Evolutionary conservation across 2,113 vertebrate species (phyloP), one percentile per base, ranked within the genome.

Genomic region (Acanthisitta chloris): DNA sequence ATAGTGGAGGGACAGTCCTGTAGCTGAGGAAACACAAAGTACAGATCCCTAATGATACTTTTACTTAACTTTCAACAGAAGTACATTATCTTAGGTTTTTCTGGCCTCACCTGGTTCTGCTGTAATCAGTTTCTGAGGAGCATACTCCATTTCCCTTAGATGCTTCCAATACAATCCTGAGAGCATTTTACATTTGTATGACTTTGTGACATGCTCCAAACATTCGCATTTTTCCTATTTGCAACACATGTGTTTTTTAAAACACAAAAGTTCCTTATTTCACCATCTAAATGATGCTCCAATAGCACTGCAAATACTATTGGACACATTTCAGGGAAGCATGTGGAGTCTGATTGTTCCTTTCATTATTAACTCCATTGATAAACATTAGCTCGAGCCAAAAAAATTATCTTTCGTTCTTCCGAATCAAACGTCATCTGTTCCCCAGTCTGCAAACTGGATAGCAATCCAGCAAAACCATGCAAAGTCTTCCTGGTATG

Each of bases 381-480:
- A 93, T 59, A 84, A 88, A 94, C 67, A 71, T 6, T 0, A 1
- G 8, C 16, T 71, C 0, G 1, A 86, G 85, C 74, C 58, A 90
- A 92, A 92, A 81, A 88, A 73, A 67, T 65, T 54, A 69, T 78
- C 59, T 92, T 64, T 43, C 23, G 1, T 1, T 55, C 84, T 94
- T 92, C 57, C 69, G 58, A 96, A 84, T 66, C 46, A 88, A 95
- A 90, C 25, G 59, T 94, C 64, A 74, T 84, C 90, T 95, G 92
- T 67, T 90, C 72, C 5, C n/a, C 61, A 70, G 71, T n/a, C 61
- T 78, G 28, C 40, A 73, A 86, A 81, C 4, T 36, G 59, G 48
- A 72, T 25, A 10, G 64, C n/a, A 78, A 86, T 15, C 28, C 82
- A 90, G 65, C 17, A 51, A 78, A 95, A 59, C 8, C 6, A 79